Percentiles rank a stretch among this genome's conserved stretches.
phyloP scores from a whole-genome alignment of 2,797 vertebrate genomes.

The Spheniscus humboldti region DNA sequence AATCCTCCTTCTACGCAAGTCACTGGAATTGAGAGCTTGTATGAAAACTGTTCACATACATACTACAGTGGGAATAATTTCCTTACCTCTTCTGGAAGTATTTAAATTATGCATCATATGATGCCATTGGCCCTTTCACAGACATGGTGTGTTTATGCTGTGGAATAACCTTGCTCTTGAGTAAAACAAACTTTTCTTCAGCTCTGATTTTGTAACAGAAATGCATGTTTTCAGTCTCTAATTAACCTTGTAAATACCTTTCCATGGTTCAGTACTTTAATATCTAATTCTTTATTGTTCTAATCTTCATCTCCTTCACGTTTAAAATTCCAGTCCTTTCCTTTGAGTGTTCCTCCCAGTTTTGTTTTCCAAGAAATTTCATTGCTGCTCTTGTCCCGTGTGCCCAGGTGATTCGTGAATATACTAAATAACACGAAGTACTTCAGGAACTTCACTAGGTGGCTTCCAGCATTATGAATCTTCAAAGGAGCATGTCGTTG shows the following conservation, averaged over 20 bases:
- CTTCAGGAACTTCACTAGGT: neutral
- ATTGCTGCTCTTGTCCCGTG: accelerated
- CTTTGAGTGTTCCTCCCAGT: neutral
- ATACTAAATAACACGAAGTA: neutral
- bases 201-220: neutral
- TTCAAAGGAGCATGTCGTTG: neutral
- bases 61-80: neutral
- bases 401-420: accelerated
- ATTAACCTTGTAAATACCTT: neutral
- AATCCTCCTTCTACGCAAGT: neutral
- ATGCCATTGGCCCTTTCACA: neutral
- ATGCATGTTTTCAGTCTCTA: neutral
- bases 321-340: neutral
- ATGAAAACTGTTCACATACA: neutral
- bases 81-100: neutral
- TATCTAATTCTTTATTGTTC: neutral
- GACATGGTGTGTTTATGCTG: neutral
- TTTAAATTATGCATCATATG: neutral
- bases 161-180: neutral
- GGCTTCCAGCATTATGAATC: neutral
- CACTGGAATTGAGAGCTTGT: neutral
- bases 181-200: neutral
- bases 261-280: neutral
- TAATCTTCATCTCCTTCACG: neutral
- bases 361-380: neutral